A percentile compares a stretch with the other conserved stretches of the same genome.
Evolutionary conservation across 1,140 invertebrate species (phyloP).

Genomic region (Sesamia nonagrioides): DNA sequence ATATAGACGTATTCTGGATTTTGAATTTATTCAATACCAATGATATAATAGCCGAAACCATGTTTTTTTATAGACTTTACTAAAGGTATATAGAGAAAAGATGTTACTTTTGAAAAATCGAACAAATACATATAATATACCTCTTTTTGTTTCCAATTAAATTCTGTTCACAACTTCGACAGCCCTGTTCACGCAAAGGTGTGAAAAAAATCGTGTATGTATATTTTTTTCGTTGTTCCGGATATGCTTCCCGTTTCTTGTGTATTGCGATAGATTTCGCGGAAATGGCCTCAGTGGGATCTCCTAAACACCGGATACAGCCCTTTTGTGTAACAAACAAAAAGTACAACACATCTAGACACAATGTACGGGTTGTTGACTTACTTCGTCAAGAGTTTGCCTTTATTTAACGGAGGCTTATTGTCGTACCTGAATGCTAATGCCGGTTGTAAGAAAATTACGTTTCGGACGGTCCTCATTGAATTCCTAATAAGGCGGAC

Average conservation of each 20-base stretch:
- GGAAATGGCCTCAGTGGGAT: conserved; percentile 73
- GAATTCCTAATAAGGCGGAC: conserved; percentile 64
- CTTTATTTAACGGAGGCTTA: conserved; percentile 68
- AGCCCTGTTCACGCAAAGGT: conserved; percentile 64
- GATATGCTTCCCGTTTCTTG: conserved; percentile 84
- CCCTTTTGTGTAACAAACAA: conserved; percentile 81
- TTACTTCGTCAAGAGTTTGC: conserved; percentile 65
- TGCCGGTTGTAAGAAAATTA: conserved; percentile 63
- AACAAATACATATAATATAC: neutral
- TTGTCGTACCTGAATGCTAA: conserved; percentile 66
- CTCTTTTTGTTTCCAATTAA: neutral
- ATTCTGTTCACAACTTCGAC: conserved; percentile 41
- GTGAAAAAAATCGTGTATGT: conserved; percentile 60
- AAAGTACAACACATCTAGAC: conserved; percentile 63
- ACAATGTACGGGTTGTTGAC: conserved; percentile 79
- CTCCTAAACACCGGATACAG: conserved; percentile 79
- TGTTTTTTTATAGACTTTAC: no score
- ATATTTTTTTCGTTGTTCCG: conserved; percentile 81
- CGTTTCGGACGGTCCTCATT: conserved; percentile 56
- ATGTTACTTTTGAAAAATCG: neutral
- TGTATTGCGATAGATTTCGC: conserved; percentile 83
- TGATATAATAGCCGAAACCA: no score
- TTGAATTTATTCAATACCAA: no score
- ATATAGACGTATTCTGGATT: neutral
- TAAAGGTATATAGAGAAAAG: no score